Conservation (phyloP, 30 jellyfish, hydroid and myxozoan genomes). For the Rhopilema esculentum region DNA sequence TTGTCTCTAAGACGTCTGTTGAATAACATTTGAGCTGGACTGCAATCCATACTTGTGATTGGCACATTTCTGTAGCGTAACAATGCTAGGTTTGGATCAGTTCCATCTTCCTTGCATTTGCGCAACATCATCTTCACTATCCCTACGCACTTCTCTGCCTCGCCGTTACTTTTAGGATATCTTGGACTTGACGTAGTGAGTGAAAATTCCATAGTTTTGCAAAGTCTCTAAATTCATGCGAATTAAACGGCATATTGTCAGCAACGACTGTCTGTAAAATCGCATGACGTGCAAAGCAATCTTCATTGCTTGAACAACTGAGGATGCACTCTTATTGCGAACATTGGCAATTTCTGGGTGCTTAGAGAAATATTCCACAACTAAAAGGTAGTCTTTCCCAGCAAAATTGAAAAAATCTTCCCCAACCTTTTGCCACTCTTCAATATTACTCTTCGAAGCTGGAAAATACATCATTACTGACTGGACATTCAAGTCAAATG, state of each 20-base stretch:
- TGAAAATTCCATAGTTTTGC: conserved; percentile 15
- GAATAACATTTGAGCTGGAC: conserved; percentile 33
- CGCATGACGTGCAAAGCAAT: conserved; percentile 42
- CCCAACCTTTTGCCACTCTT: conserved; percentile 14
- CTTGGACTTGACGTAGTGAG: conserved; percentile 19
- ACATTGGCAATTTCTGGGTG: conserved; percentile 33
- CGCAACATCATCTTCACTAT: conserved; percentile 19
- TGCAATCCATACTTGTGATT: conserved; percentile 8
- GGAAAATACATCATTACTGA: conserved; percentile 5
- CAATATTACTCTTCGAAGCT: not conserved
- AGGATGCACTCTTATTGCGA: conserved; percentile 3
- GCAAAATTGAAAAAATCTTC: conserved; percentile 21
- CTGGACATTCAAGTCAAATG: not conserved
- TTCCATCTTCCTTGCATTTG: conserved; percentile 3
- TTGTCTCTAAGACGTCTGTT: conserved; percentile 27
- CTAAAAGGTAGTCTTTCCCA: conserved; percentile 11
- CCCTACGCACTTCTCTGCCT: not conserved
- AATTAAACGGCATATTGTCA: conserved; percentile 33
- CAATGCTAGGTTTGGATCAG: conserved; percentile 27
- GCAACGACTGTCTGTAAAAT: conserved; percentile 40
- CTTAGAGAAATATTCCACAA: conserved; percentile 30
- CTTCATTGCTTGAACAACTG: not conserved
- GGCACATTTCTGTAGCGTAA: conserved; percentile 7
- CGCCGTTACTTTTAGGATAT: too few species aligned
- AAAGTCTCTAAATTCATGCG: conserved; percentile 10